Percentiles rank a stretch among this genome's conserved stretches.
Conservation (phyloP, 2,113 vertebrate genomes). For the Sorex fumeus region DNA sequence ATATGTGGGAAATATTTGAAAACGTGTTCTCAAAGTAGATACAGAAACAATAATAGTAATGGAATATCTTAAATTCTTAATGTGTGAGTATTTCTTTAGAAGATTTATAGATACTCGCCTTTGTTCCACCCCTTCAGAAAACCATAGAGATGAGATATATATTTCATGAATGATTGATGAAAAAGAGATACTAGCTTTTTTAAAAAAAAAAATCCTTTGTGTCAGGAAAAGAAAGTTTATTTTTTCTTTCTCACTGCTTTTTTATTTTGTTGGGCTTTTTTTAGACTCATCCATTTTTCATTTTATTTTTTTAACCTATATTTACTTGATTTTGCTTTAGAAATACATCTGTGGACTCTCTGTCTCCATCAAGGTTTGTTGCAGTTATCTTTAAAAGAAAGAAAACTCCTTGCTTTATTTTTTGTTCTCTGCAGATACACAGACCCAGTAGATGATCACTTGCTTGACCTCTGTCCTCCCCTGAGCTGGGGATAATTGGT, state of each 20-base stretch:
- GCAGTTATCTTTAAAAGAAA: slow-evolving; percentile 73
- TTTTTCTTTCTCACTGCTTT: neutral
- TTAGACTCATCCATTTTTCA: slow-evolving; percentile 48
- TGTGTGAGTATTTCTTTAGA: slow-evolving; percentile 43
- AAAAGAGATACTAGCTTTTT: slow-evolving; percentile 13
- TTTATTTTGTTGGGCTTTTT: neutral
- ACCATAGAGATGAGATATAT: slow-evolving; percentile 23
- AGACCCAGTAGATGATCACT: slow-evolving; percentile 66
- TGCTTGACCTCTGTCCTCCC: slow-evolving; percentile 71
- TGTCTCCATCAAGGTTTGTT: slow-evolving; percentile 68
- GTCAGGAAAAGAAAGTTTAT: neutral
- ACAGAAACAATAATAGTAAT: neutral
- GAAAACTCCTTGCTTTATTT: slow-evolving; percentile 78
- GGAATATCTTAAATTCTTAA: neutral
- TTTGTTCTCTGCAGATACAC: slow-evolving; percentile 64
- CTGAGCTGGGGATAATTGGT: slow-evolving; percentile 76
- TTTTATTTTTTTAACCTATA: neutral
- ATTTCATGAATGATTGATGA: neutral
- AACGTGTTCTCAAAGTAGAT: neutral
- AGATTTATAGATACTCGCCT: slow-evolving; percentile 37
- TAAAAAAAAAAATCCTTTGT: neutral
- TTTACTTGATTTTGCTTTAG: slow-evolving; percentile 75
- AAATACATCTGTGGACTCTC: slow-evolving; percentile 64
- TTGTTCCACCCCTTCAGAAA: slow-evolving; percentile 36
- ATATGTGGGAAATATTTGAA: neutral